Evolutionary conservation across 2,797 vertebrate species (phyloP).

Genomic region (Heterohyrax brucei): DNA sequence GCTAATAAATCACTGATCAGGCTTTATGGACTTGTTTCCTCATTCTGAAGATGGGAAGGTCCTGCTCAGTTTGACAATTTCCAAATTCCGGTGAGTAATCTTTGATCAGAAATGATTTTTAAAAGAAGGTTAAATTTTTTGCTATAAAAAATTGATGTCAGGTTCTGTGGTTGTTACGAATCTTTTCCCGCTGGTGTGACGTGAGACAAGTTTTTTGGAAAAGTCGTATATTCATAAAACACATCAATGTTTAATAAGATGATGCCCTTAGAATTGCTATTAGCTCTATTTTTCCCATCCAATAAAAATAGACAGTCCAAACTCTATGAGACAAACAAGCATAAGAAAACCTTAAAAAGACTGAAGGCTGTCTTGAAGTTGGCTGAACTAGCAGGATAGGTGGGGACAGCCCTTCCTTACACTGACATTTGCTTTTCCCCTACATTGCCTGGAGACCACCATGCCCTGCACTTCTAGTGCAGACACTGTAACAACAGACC

Average conservation of each 20-base stretch:
- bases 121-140: not conserved
- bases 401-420: rapidly evolving
- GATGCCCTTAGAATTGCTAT: not conserved
- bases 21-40: not conserved
- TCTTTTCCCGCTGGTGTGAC: not conserved
- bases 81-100: not conserved
- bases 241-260: not conserved
- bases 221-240: not conserved
- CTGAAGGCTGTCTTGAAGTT: not conserved
- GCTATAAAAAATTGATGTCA: constrained; percentile 6
- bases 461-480: not conserved
- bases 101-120: constrained; percentile 6
- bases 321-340: not conserved
- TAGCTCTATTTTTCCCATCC: not conserved
- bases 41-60: not conserved
- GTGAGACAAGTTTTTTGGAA: not conserved
- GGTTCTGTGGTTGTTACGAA: not conserved
- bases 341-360: not conserved
- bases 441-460: not conserved
- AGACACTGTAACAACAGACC: not conserved
- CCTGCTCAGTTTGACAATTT: not conserved
- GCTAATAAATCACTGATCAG: not conserved
- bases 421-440: not conserved
- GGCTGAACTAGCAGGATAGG: not conserved
- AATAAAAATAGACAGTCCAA: not conserved